Base-by-base conservation (phyloP, 2,797 vertebrate species). In the Paguma larvata region DNA sequence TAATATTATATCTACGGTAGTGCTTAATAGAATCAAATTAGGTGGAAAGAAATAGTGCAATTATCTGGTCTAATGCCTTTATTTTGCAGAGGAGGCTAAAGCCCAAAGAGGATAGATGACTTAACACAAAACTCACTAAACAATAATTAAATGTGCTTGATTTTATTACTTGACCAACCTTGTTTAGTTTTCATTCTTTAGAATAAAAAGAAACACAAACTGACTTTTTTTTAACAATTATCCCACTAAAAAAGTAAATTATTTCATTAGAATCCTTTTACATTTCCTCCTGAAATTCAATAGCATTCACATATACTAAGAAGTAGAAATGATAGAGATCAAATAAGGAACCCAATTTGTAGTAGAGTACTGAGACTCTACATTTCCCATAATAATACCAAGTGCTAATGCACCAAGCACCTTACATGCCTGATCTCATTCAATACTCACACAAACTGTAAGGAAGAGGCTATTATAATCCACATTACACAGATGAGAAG, bases 231-330 rank as follows among this genome's bases (percentile, higher is more conserved):
- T 72, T 9, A 82, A 87, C 6, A 87, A 21, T 19, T 59, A 32
- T 82, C 62, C 56, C n/a, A 72, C 13, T 63, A 65, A 95, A 94
- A 59, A 88, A 87, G 25, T 48, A 83, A 89, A 41, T 68, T 27
- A 80, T 75, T 90, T 75, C n/a, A 94, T 92, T 77, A 86, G 14
- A 86, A 23, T 84, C 14, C 56, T 95, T 93, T 94, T 46, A 89
- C 19, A 72, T 85, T 95, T 95, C 56, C 41, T 93, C 79, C 63
- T 97, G 73, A 97, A 96, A 96, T 44, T 38, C 38, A 62, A 32
- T 23, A 41, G 5, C 34, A 89, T 62, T 97, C 32, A 79, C 19
- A 23, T 38, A 83, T 48, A 25, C 79, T 72, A 51, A 92, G 72
- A 88, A 92, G 59, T 25, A 67, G 46, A 96, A 93, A 53, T 23